Base-by-base conservation (phyloP, 2,113 vertebrate species). In the Phalacrocorax brasilianus region DNA sequence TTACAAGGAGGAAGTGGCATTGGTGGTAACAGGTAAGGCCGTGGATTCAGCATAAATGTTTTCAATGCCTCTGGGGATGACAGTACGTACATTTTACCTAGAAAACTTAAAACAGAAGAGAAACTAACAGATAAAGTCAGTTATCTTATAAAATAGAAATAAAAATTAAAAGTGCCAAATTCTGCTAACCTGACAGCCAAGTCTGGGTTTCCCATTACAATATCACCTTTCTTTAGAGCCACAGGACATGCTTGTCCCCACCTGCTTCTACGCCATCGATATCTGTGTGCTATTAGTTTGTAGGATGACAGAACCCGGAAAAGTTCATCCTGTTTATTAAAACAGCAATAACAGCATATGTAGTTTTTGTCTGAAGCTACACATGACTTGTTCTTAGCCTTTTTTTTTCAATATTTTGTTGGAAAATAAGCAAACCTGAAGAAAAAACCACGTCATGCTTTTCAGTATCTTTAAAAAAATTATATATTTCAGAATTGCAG, bases 241-340 rank as follows among this genome's bases (percentile, higher is more conserved):
- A 99, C 99, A 3, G 99, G 99, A 92, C 99, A 99, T 20, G 61
- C 92, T 61, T 85, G 94, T 5, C 98, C 98, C 99, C 99, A 99
- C 86, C 96, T 98, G 95, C 99, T 99, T 87, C 98, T 98, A 42
- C 92, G 97, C 99, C 99, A 99, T 68, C 97, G 97, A n/a, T 99
- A 98, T 66, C 99, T 98, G 52, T 98, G 98, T 13, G 98, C 98
- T 44, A 98, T 95, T 32, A 68, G 93, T 79, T 95, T 98, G 52
- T 67, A 96, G 72, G 98, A 95, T 30, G 98, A 97, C 76, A 99
- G 96, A 14, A 87, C 89, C 27, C 97, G 97, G 49, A 99, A 56
- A 45, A 99, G 96, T 52, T 99, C 98, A 55, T 98, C 99, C 99
- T 99, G 87, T 59, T 96, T 59, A 91, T 89, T 75, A 73, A 78